phyloP scores from a whole-genome alignment of 2,797 vertebrate genomes.

The Pogoniulus pusillus region DNA sequence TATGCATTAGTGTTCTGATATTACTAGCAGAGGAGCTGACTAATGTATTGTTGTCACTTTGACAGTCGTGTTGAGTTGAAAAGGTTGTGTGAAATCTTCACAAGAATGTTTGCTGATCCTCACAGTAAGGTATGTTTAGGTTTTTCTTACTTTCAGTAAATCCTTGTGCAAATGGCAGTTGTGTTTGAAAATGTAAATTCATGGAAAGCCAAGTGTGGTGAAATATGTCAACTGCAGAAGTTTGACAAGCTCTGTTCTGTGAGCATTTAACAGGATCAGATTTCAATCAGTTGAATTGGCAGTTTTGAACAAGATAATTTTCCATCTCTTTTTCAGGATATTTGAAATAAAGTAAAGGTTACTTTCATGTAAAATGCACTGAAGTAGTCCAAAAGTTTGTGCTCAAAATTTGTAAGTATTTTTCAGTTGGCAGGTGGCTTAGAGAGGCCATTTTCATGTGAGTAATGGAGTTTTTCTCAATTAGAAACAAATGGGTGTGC shows the following conservation, averaged over 20 bases:
- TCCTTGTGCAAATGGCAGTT: too few species aligned
- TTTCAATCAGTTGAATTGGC: not conserved
- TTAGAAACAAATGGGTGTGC: not conserved
- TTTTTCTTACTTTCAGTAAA: conserved; percentile 3
- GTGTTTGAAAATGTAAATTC: not conserved
- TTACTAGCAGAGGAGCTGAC: not conserved
- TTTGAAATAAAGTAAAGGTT: not conserved
- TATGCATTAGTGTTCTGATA: not conserved
- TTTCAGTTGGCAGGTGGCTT: not conserved
- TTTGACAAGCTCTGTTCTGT: not conserved
- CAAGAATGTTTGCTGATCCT: conserved; percentile 98
- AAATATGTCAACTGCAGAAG: not conserved
- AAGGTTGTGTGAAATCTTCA: conserved; percentile 98
- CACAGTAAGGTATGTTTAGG: conserved; percentile 92
- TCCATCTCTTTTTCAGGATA: not conserved
- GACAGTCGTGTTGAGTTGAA: conserved; percentile 95
- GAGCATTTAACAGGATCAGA: not conserved
- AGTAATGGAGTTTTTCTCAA: not conserved
- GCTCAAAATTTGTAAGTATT: not conserved
- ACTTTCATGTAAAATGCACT: not conserved
- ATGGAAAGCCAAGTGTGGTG: not conserved
- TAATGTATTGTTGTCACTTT: conserved; percentile 57
- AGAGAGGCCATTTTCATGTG: not conserved
- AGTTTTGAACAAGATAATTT: not conserved
- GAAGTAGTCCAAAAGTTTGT: not conserved